Evolutionary conservation across 2,113 vertebrate species (phyloP), one percentile per base, ranked within the genome.

Genomic region (Periophthalmodon schlosseri): DNA sequence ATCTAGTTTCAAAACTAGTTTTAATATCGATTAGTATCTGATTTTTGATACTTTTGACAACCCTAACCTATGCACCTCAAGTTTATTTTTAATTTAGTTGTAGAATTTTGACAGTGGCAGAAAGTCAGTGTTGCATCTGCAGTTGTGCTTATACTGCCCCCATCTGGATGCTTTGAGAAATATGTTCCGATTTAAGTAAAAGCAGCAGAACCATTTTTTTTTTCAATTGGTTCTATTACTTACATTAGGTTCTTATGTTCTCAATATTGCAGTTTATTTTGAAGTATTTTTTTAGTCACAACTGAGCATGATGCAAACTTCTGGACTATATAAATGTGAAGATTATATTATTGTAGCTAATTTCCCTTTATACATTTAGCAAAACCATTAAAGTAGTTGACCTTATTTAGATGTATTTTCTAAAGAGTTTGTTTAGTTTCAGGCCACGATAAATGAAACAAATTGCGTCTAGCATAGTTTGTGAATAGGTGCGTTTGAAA

Each of bases 101-200:
- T 10, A 21, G 20, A 56, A 56, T 56, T 21, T 28, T 56, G 5
- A 14, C 23, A 28, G 57, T 58, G 56, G 12, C 23, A 58, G 57
- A 24, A 24, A 24, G 16, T 36, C 18, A 33, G 6, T 20, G 7
- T 18, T 24, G 63, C 33, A 23, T 20, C 54, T 0, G 33, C 76
- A 2, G 20, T 60, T 28, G 61, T 70, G 71, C 80, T 78, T 70
- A 21, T 82, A 60, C 76, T 73, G 83, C 85, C 86, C 80, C 69
- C 88, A 61, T 44, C 49, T 89, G 86, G 82, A 57, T 18, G 0
- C 58, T 44, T 9, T 0, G 18, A 58, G 72, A 73, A 83, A 1
- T 56, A 10, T 21, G 28, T 56, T 21, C n/a, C 10, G n/a, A 56
- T 21, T 10, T 9, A 20, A 6, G n/a, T 20, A 56, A 10, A 39